Conservation (phyloP, 2,797 vertebrate genomes). For the Xerus rutilus region DNA sequence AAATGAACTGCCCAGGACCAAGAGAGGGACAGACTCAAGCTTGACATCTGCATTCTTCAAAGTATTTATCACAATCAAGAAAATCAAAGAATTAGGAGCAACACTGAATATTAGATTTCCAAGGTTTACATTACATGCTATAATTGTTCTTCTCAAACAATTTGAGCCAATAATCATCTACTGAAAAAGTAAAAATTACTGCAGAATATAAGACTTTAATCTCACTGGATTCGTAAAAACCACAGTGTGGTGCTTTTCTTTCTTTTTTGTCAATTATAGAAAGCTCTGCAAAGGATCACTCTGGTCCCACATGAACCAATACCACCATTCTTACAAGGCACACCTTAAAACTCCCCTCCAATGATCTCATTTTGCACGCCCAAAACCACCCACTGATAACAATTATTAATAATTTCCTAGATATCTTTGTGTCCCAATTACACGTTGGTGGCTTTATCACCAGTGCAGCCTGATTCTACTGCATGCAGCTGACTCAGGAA, state of each 20-base stretch:
- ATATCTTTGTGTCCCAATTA: neutral
- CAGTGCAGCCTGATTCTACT: neutral
- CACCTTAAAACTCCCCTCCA: neutral
- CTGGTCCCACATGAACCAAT: neutral
- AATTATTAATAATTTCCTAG: neutral
- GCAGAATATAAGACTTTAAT: neutral
- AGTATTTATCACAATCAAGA: neutral
- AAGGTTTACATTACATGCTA: neutral
- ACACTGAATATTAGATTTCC: neutral
- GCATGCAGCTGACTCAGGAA: neutral
- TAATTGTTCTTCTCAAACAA: neutral
- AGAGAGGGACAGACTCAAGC: neutral
- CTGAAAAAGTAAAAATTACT: neutral
- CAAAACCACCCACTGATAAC: constrained; percentile 1
- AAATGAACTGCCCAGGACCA: neutral
- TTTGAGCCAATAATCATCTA: neutral
- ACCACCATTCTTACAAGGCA: neutral
- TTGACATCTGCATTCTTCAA: constrained; percentile 14
- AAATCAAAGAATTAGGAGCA: neutral
- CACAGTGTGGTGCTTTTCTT: neutral
- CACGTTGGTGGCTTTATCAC: neutral
- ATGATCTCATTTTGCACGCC: neutral
- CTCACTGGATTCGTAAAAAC: neutral
- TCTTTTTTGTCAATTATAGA: neutral
- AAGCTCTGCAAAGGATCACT: neutral